Conservation (phyloP, 1,140 invertebrate genomes). For the Patella vulgata region DNA sequence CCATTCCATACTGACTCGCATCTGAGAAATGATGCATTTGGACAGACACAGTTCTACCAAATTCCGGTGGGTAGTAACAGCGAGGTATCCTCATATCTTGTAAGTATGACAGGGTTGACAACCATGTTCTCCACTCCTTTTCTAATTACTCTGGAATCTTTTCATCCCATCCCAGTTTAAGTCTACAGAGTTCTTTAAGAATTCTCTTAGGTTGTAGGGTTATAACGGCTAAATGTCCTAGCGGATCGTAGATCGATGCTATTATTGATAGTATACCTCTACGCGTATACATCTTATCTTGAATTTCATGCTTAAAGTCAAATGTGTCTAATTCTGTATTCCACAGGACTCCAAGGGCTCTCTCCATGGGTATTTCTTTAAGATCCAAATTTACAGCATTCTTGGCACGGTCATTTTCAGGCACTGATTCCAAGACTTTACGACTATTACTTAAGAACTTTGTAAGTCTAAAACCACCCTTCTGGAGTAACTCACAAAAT, state of each 20-base stretch:
- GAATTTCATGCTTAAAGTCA: slow-evolving; percentile 1
- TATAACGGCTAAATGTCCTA: too few relatives aligned
- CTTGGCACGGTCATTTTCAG: background rate
- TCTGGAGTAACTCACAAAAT: background rate
- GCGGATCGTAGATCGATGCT: too few relatives aligned
- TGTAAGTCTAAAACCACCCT: background rate
- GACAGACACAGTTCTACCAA: slow-evolving; percentile 62
- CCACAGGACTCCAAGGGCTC: slow-evolving; percentile 13
- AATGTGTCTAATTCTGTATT: slow-evolving; percentile 11
- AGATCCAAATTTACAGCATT: background rate
- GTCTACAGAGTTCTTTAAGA: too few relatives aligned
- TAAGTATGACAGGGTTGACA: background rate
- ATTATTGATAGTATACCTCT: background rate
- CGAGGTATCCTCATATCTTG: background rate
- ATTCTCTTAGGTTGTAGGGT: too few relatives aligned
- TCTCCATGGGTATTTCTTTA: slow-evolving; percentile 1
- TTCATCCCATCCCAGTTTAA: too few relatives aligned
- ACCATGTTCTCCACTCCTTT: background rate
- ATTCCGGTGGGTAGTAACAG: slow-evolving; percentile 10
- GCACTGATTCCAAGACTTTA: background rate
- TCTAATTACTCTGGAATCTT: too few relatives aligned
- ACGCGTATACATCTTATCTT: slow-evolving; percentile 8
- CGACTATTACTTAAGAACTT: background rate
- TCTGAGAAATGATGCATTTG: slow-evolving; percentile 2
- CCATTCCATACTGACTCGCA: slow-evolving; percentile 7